These are phyloP conservation scores for Lepeophtheirus nordmannii DNA, from an alignment of 2,888 invertebrate species.

Conservation along the genomic window DNA sequence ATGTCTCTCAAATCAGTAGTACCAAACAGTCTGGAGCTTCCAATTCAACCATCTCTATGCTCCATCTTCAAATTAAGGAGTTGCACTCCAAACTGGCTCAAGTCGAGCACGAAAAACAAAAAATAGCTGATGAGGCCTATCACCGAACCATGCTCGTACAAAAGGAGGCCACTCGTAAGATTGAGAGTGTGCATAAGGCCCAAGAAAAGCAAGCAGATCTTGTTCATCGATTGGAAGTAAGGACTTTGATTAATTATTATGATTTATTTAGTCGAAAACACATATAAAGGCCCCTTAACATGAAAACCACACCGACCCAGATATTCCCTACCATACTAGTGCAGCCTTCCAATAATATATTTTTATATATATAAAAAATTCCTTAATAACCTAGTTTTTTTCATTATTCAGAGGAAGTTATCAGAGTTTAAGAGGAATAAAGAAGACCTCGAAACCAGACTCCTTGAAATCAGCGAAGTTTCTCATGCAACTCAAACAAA, in stretches of 20 bases:
- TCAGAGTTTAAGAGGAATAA: neutral
- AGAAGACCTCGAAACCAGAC: neutral
- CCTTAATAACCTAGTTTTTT: too few species aligned
- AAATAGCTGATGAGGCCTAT: slow-evolving; percentile 20
- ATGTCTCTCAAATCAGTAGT: too few species aligned
- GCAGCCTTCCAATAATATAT: too few species aligned
- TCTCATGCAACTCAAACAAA: neutral
- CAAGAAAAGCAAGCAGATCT: neutral
- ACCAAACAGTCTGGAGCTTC: neutral
- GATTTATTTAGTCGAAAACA: too few species aligned
- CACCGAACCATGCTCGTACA: neutral
- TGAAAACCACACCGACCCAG: too few species aligned
- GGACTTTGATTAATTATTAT: neutral
- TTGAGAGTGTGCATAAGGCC: neutral
- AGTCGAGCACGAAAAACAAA: slow-evolving; percentile 11
- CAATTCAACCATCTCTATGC: neutral
- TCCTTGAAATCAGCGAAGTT: neutral
- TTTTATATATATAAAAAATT: too few species aligned
- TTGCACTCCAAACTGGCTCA: neutral
- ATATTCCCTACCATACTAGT: too few species aligned
- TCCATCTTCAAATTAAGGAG: slow-evolving; percentile 11
- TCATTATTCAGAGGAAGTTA: neutral
- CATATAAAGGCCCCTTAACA: too few species aligned
- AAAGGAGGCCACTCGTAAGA: neutral
- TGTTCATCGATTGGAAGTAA: slow-evolving; percentile 6